Percentiles rank a stretch among this genome's conserved stretches.
Conservation (phyloP, 2,113 vertebrate species). For the Ochotona princeps region DNA sequence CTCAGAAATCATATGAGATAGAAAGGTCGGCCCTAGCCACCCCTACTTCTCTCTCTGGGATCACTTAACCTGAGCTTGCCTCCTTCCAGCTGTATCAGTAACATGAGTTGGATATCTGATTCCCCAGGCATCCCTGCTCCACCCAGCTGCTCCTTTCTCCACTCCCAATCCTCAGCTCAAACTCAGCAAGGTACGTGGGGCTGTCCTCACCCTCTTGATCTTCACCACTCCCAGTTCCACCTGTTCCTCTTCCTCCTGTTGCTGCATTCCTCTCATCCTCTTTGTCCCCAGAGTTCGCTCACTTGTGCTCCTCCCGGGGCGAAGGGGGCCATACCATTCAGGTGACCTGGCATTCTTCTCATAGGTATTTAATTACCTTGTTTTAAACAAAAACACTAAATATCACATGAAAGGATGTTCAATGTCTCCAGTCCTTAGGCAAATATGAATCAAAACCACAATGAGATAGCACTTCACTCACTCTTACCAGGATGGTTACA, state of each 20-base stretch:
- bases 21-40: neutral
- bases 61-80: neutral
- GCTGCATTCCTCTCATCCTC: no score
- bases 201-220: neutral
- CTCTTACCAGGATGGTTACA: neutral
- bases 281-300: neutral
- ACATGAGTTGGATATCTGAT: neutral
- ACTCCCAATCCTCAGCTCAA: neutral
- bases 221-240: no score
- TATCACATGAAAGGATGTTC: neutral
- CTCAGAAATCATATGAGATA: neutral
- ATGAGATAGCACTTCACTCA: neutral
- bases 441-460: conserved; percentile 32
- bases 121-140: neutral
- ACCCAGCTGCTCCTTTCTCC: neutral
- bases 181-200: neutral
- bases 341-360: neutral
- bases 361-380: neutral
- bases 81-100: neutral
- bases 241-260: neutral
- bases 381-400: neutral
- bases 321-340: neutral
- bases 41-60: neutral
- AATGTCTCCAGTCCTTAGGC: neutral
- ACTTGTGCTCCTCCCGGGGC: neutral